phyloP scores from a whole-genome alignment of 2,888 invertebrate genomes.

The Crepidodera aurea region DNA sequence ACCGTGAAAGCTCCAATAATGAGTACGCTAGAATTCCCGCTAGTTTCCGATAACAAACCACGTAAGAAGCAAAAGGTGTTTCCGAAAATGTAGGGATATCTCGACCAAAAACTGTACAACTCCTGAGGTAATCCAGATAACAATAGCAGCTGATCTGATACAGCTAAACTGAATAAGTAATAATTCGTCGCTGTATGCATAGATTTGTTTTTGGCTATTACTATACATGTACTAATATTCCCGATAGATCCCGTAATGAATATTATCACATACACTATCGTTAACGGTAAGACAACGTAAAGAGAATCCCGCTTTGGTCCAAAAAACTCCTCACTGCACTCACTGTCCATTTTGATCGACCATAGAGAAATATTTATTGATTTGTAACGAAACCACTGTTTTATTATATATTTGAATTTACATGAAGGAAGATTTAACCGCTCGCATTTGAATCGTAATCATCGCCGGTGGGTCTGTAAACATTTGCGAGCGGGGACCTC shows the following conservation, averaged over 20 bases:
- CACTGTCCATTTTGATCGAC: conserved; percentile 16
- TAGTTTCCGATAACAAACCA: conserved; percentile 81
- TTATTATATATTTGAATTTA: neutral
- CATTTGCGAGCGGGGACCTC: neutral
- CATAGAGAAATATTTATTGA: too few relatives aligned
- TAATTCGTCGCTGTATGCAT: conserved; percentile 86
- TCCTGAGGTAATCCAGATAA: conserved; percentile 85
- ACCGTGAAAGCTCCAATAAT: conserved; percentile 76
- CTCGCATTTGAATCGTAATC: neutral
- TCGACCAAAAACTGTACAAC: conserved; percentile 80
- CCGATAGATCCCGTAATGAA: conserved; percentile 82
- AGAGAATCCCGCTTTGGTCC: conserved; percentile 49
- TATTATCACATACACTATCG: conserved; percentile 78
- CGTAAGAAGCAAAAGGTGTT: conserved; percentile 80
- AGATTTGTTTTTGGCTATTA: conserved; percentile 81
- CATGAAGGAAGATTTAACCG: neutral
- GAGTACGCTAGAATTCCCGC: conserved; percentile 77
- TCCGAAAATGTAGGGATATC: conserved; percentile 81
- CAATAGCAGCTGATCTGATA: conserved; percentile 82
- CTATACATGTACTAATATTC: conserved; percentile 84
- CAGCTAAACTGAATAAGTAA: conserved; percentile 84
- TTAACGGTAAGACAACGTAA: conserved; percentile 71
- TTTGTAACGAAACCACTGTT: neutral
- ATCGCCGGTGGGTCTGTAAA: neutral
- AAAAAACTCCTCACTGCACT: conserved; percentile 39